Conservation (phyloP, 2,888 invertebrate species). For the Syrista parreyssii region DNA sequence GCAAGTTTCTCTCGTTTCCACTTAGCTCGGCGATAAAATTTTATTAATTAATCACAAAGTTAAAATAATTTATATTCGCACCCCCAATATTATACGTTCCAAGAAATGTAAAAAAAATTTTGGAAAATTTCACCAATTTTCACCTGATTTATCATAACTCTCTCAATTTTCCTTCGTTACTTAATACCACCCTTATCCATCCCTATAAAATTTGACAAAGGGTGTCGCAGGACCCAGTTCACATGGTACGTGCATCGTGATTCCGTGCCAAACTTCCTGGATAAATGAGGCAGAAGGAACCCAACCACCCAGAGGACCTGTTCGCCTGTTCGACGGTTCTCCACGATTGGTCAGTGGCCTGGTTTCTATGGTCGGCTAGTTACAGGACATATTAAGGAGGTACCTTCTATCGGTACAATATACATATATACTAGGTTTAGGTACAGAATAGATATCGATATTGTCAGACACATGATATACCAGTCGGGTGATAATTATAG, state of each 20-base stretch:
- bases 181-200: background rate
- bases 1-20: background rate
- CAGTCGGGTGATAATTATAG: background rate
- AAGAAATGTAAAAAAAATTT: background rate
- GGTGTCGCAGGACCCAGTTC: background rate
- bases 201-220: background rate
- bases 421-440: background rate
- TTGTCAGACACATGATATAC: background rate
- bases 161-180: background rate
- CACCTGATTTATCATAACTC: background rate
- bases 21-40: background rate
- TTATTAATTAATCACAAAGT: background rate
- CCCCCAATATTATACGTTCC: background rate
- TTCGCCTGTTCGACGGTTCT: conserved; percentile 35
- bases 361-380: conserved; percentile 46
- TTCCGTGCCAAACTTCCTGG: conserved; percentile 22
- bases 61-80: background rate
- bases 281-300: conserved; percentile 40
- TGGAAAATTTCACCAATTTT: background rate
- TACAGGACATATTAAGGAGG: conserved; percentile 14
- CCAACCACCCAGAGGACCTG: conserved; percentile 26
- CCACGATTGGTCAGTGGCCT: conserved; percentile 52
- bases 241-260: background rate
- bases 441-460: background rate
- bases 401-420: background rate